Evolutionary conservation across 2,888 invertebrate genomes (phyloP).

Genomic region (Phyllotreta cruciferae): DNA sequence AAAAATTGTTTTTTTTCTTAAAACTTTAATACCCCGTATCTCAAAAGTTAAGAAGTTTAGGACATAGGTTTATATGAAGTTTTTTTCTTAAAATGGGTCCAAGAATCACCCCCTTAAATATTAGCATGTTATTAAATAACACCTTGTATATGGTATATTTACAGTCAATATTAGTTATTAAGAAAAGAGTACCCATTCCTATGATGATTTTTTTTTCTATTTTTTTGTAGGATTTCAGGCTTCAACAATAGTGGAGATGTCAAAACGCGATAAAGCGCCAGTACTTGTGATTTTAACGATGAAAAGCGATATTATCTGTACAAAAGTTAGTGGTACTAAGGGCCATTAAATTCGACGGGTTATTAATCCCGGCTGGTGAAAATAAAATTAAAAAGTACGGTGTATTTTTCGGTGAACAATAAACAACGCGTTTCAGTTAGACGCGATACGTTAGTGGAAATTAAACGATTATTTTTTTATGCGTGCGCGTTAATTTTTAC

Average conservation of each 20-base stretch:
- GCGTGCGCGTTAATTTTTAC: no score
- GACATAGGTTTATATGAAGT: no score
- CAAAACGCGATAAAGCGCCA: constrained; percentile 20
- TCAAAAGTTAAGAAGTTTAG: no score
- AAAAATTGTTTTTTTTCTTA: no score
- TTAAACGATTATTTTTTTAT: constrained; percentile 1
- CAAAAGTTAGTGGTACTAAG: constrained; percentile 29
- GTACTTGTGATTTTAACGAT: constrained; percentile 30
- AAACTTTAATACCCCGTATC: no score
- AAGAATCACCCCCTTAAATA: no score
- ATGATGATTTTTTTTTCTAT: no score
- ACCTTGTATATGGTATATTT: no score
- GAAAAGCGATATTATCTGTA: constrained; percentile 23
- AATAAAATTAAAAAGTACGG: constrained; percentile 17
- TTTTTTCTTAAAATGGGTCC: no score
- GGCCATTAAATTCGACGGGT: constrained; percentile 30
- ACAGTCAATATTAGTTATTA: no score
- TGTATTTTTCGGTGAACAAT: constrained; percentile 24
- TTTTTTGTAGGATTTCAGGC: constrained; percentile 2
- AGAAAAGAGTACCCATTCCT: no score
- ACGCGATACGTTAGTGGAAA: constrained; percentile 21
- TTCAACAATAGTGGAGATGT: constrained; percentile 15
- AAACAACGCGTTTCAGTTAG: constrained; percentile 25
- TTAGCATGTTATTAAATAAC: no score
- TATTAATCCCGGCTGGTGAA: constrained; percentile 23